Evolutionary conservation across 1,140 invertebrate species (phyloP).

Genomic region (Sitophilus oryzae): DNA sequence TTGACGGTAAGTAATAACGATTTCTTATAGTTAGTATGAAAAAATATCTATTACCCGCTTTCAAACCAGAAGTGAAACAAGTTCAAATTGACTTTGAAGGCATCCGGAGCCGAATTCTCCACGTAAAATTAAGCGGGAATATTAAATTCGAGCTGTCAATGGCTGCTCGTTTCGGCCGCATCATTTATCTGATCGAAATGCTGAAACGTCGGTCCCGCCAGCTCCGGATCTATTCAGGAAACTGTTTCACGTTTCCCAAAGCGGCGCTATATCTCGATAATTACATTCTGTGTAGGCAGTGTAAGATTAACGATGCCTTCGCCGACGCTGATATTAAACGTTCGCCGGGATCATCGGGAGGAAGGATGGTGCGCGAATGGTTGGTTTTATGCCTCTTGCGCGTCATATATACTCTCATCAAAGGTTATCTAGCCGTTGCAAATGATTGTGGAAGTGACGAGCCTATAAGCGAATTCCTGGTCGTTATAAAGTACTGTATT

Average conservation of each 20-base stretch:
- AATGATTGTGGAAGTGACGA: conserved; percentile 14
- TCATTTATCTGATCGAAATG: conserved; percentile 17
- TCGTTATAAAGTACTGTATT: neutral
- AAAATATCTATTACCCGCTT: no score
- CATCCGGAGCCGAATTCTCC: no score
- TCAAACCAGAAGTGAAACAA: no score
- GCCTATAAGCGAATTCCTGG: conserved; percentile 3
- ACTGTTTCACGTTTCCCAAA: conserved; percentile 20
- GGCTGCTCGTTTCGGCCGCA: conserved; percentile 1
- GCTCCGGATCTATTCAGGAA: conserved; percentile 10
- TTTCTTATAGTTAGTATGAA: no score
- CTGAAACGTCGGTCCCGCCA: conserved; percentile 10
- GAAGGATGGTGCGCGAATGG: no score
- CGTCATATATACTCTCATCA: conserved; percentile 29
- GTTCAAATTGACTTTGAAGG: no score
- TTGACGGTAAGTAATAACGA: no score
- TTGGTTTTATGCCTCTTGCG: conserved; percentile 30
- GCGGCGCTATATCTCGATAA: conserved; percentile 34
- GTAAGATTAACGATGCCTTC: conserved; percentile 42
- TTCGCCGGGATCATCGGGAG: no score
- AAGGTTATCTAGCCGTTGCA: conserved; percentile 27
- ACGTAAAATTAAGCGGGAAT: neutral
- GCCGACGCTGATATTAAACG: conserved; percentile 41
- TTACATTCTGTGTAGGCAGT: conserved; percentile 43
- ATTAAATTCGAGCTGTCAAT: neutral